phyloP scores from a whole-genome alignment of 1,140 invertebrate genomes.

The Monochamus saltuarius region DNA sequence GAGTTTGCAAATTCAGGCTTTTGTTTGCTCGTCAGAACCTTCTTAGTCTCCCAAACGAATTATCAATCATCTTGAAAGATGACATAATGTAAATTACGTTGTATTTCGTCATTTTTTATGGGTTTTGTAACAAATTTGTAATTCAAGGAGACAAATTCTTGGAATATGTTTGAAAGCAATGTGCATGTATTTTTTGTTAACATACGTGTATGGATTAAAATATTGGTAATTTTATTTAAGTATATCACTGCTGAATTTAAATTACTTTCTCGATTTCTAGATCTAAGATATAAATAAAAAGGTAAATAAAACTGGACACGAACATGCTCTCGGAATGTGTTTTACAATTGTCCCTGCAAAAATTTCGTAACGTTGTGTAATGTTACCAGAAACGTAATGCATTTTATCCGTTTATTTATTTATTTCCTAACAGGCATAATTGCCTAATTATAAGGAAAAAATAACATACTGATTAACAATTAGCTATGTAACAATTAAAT shows the following conservation, averaged over 20 bases:
- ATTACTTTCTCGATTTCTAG: constrained; percentile 1
- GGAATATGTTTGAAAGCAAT: constrained; percentile 3
- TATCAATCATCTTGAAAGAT: constrained; percentile 38
- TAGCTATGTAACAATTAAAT: too few species aligned
- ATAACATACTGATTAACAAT: too few species aligned
- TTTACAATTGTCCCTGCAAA: too few species aligned
- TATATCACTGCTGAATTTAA: constrained; percentile 5
- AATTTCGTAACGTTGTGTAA: too few species aligned
- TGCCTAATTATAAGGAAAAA: too few species aligned
- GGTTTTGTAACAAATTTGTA: constrained; percentile 17
- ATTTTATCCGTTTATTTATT: too few species aligned
- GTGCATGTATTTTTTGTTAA: constrained; percentile 10
- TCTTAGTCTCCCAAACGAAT: constrained; percentile 23
- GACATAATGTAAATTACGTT: constrained; percentile 28
- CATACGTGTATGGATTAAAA: constrained; percentile 9
- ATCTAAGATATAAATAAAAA: too few species aligned
- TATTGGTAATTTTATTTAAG: constrained; percentile 2
- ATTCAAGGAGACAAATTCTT: constrained; percentile 15
- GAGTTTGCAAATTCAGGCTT: constrained; percentile 37
- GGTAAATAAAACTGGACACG: too few species aligned
- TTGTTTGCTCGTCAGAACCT: constrained; percentile 29
- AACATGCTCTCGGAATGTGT: too few species aligned
- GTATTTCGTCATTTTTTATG: constrained; percentile 19
- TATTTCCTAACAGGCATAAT: too few species aligned
- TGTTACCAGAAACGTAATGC: too few species aligned